A percentile compares a stretch with the other conserved stretches of the same genome.
Evolutionary conservation across 2,113 vertebrate genomes (phyloP).

Genomic region (Canis aureus): DNA sequence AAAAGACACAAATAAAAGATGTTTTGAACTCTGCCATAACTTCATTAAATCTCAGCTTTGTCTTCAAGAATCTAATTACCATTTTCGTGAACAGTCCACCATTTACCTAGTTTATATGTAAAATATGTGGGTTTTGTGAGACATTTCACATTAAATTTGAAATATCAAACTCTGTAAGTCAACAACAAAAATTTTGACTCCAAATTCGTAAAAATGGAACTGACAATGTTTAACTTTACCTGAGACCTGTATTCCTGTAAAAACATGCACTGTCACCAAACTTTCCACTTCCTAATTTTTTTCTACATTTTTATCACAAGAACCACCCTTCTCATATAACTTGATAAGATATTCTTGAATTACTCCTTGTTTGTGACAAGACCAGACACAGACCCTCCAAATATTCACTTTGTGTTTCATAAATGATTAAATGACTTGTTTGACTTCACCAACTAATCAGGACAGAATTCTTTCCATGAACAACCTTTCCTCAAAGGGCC

Average conservation of each 20-base stretch:
- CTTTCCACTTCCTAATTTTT: rapidly evolving
- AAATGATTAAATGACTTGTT: not conserved
- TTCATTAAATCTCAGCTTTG: not conserved
- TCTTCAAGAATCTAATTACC: not conserved
- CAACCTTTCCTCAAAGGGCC: rapidly evolving
- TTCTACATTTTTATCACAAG: not conserved
- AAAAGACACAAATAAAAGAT: not conserved
- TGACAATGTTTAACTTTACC: not conserved
- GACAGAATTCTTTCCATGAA: not conserved
- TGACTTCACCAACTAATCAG: not conserved
- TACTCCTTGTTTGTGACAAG: not conserved
- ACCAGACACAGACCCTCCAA: not conserved
- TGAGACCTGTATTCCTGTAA: not conserved
- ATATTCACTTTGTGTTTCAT: not conserved
- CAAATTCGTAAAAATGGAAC: not conserved
- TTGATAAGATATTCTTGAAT: not conserved
- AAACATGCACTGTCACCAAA: not conserved
- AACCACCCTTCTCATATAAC: not conserved
- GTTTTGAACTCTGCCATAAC: not conserved
- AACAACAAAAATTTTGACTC: not conserved
- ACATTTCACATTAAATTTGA: not conserved
- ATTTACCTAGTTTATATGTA: not conserved
- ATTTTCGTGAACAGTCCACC: not conserved
- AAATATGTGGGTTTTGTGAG: not conserved
- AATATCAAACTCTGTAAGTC: not conserved